A percentile compares a stretch with the other conserved stretches of the same genome.
These are phyloP conservation scores for Neoascia interrupta DNA, from an alignment of 2,888 invertebrate genomes.

Conservation along the genomic window DNA sequence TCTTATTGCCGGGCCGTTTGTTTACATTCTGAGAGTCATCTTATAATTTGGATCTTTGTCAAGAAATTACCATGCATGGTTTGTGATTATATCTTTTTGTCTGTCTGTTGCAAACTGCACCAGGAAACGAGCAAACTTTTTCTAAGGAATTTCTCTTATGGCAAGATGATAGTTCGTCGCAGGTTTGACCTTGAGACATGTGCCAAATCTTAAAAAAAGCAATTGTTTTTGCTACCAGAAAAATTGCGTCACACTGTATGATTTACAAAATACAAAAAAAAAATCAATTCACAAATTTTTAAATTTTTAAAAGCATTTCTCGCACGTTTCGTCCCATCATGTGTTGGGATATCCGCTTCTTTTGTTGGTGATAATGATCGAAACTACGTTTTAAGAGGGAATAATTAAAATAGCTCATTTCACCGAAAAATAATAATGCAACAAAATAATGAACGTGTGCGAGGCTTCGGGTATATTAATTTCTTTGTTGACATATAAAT, in stretches of 20 bases:
- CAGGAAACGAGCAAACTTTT: too few species aligned
- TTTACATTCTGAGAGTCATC: constrained; percentile 5
- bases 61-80: too few species aligned
- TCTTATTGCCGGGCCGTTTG: constrained; percentile 16
- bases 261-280: too few species aligned
- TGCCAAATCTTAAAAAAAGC: too few species aligned
- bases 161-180: too few species aligned
- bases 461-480: constrained; percentile 12
- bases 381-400: constrained; percentile 45
- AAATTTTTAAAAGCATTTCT: constrained; percentile 15
- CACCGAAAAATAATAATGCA: constrained; percentile 13
- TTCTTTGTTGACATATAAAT: not conserved
- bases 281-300: too few species aligned
- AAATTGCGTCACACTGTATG: too few species aligned
- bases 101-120: too few species aligned
- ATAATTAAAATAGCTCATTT: constrained; percentile 11
- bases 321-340: constrained; percentile 22
- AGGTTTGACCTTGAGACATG: too few species aligned
- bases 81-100: too few species aligned
- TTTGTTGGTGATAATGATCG: not conserved
- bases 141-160: too few species aligned
- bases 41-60: not conserved
- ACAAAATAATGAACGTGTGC: constrained; percentile 21
- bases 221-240: too few species aligned
- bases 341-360: not conserved